Base-by-base conservation (phyloP, 2,113 vertebrate genomes). In the Eupsittula cactorum region DNA sequence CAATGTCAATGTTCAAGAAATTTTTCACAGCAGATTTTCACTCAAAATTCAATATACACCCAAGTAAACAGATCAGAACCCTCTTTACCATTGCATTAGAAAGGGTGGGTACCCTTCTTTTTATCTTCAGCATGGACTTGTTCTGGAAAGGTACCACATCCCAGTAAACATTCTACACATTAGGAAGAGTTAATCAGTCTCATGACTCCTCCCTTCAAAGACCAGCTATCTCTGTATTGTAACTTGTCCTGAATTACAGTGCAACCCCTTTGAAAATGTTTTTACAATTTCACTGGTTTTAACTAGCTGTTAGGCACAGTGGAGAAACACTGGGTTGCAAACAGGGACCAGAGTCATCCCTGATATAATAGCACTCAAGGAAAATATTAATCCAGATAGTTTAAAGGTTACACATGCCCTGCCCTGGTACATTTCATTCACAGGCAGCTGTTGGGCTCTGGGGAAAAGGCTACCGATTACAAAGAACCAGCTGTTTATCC, bases 401-500 rank as follows among this genome's bases (percentile, higher is more conserved):
- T 60, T 52, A 44, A 70, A 80, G 67, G 44, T 64, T 82, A 83
- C 74, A 76, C 37, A 53, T 1, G 2, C 46, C 52, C 79, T 82
- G 52, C 28, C 60, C 78, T 77, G 4, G 2, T 23, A 15, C 33
- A 24, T 79, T 70, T 78, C 62, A 71, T 13, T 5, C 1, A 33
- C 0, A 0, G 71, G 82, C 0, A 1, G 85, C 59, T 77, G 62
- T 10, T 67, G 82, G 57, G 31, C 73, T 63, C 81, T 55, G 37
- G 68, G 44, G 53, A 74, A 80, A 87, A 81, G 13, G 59, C 67
- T 57, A 53, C 47, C 1, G 7, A 79, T 67, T 57, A 95, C 55
- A 75, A 92, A 93, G 68, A 23, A 73, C 50, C 79, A 94, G 82
- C 67, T 93, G 84, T 77, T 97, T 76, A 79, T 47, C n/a, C 37